Percentiles rank a stretch among this genome's conserved stretches.
phyloP scores from a whole-genome alignment of 1,140 invertebrate genomes.

The Drosophila seguyi region DNA sequence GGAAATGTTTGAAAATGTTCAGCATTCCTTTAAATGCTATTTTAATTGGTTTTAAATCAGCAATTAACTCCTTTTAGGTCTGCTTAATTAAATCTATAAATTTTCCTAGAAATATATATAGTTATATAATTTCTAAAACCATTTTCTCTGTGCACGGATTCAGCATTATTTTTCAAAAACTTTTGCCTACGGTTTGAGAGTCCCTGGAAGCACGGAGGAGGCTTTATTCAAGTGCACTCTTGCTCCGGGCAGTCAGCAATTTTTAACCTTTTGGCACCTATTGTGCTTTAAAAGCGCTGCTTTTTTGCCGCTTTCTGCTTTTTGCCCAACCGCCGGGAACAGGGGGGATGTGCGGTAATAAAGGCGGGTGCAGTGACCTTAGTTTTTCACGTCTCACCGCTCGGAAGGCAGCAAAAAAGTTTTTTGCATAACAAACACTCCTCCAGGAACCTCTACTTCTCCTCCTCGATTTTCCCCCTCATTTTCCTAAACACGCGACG shows the following conservation, averaged over 20 bases:
- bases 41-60: background rate
- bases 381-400: slow-evolving; percentile 54
- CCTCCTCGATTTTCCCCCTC: slow-evolving; percentile 13
- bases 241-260: slow-evolving; percentile 56
- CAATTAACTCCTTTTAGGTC: too few species aligned
- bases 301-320: slow-evolving; percentile 18
- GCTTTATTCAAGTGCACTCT: slow-evolving; percentile 51
- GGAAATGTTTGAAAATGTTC: background rate
- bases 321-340: background rate
- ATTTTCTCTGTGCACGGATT: slow-evolving; percentile 13
- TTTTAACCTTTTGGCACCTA: slow-evolving; percentile 72
- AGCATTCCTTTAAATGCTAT: background rate
- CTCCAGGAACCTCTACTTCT: slow-evolving; percentile 19
- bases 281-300: slow-evolving; percentile 61
- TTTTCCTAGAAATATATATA: background rate
- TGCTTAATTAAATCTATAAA: background rate
- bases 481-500: slow-evolving; percentile 58
- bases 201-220: slow-evolving; percentile 23
- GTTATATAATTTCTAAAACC: background rate
- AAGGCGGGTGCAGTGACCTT: slow-evolving; percentile 75
- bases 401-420: slow-evolving; percentile 60
- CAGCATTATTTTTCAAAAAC: slow-evolving; percentile 54
- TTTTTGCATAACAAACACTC: slow-evolving; percentile 79
- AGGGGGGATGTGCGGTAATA: slow-evolving; percentile 38
- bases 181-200: slow-evolving; percentile 48